These are phyloP conservation scores for Miltochrista miniata DNA, from an alignment of 2,888 invertebrate genomes.

Conservation along the genomic window DNA sequence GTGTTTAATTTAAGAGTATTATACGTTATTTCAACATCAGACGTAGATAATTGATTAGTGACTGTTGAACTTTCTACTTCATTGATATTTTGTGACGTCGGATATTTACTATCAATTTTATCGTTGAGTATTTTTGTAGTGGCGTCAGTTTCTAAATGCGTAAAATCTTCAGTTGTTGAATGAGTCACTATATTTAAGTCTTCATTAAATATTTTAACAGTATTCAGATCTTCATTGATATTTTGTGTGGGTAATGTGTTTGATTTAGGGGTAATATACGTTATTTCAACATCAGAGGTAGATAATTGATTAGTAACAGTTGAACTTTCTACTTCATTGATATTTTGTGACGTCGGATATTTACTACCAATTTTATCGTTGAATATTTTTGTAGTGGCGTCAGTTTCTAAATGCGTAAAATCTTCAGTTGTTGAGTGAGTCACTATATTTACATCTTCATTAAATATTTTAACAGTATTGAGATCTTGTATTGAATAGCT, in stretches of 20 bases:
- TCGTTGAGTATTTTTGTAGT: neutral
- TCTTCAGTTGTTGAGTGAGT: neutral
- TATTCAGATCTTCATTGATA: too few species aligned
- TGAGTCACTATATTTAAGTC: neutral
- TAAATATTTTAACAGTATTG: neutral
- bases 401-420: neutral
- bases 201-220: neutral
- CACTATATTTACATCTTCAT: neutral
- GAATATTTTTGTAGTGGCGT: neutral
- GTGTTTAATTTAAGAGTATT: too few species aligned
- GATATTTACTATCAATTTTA: neutral
- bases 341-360: neutral
- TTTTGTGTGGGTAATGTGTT: too few species aligned
- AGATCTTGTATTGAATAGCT: neutral
- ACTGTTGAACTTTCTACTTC: neutral
- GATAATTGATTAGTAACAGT: neutral
- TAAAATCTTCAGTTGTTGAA: neutral
- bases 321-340: neutral
- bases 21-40: too few species aligned
- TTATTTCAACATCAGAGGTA: too few species aligned
- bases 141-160: neutral
- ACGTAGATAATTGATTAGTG: too few species aligned
- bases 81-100: slow-evolving; percentile 1
- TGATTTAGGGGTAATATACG: neutral
- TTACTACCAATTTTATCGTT: neutral